Evolutionary conservation across 2,797 vertebrate species (phyloP).

Genomic region (Pipistrellus nathusii): DNA sequence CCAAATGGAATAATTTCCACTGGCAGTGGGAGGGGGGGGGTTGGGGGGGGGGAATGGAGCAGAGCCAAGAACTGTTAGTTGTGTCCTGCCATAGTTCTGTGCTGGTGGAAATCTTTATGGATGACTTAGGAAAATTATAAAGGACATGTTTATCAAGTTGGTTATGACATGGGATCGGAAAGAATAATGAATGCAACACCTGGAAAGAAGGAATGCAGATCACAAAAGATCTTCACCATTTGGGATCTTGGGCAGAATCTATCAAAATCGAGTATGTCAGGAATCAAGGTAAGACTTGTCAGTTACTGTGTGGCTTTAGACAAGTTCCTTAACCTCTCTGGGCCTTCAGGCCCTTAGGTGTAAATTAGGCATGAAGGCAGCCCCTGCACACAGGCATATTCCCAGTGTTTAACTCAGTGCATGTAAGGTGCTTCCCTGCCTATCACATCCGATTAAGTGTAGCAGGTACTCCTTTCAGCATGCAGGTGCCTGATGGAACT

Average conservation of each 20-base stretch:
- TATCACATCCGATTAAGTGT: neutral
- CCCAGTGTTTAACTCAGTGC: neutral
- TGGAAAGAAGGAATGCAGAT: neutral
- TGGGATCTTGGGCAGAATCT: neutral
- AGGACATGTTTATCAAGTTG: constrained; percentile 25
- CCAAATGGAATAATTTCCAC: constrained; percentile 61
- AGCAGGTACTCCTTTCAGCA: neutral
- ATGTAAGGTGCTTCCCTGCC: neutral
- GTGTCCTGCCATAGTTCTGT: constrained; percentile 18
- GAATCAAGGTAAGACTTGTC: neutral
- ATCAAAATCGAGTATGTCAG: neutral
- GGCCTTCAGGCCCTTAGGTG: neutral
- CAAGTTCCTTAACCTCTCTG: neutral
- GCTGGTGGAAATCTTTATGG: constrained; percentile 19
- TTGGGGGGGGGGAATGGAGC: neutral
- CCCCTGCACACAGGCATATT: neutral
- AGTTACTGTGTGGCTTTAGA: neutral
- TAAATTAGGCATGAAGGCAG: neutral
- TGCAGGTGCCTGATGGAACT: neutral
- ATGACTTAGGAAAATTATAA: constrained; percentile 39
- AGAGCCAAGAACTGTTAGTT: neutral
- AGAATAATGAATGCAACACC: neutral
- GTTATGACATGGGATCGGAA: neutral
- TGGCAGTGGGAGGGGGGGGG: neutral
- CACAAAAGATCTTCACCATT: neutral